Conservation (phyloP, 2,797 vertebrate genomes). For the Sorex maritimensis region DNA sequence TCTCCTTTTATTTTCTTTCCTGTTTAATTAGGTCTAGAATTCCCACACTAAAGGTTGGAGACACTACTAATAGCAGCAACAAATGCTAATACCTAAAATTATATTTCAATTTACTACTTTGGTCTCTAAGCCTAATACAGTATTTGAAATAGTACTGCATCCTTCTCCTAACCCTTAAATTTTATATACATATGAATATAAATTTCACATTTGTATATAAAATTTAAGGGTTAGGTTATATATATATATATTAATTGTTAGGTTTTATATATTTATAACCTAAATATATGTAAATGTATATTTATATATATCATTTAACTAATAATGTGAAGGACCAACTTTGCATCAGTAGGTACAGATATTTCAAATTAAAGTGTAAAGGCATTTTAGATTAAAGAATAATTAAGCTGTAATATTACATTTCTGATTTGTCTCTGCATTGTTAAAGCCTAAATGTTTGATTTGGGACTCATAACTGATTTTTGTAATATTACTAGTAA, state of each 20-base stretch:
- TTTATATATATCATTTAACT: not conserved
- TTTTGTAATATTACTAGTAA: not conserved
- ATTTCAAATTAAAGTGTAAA: not conserved
- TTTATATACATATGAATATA: too few relatives aligned
- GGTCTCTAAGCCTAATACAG: not conserved
- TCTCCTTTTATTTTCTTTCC: conserved; percentile 56
- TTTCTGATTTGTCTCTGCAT: conserved; percentile 27
- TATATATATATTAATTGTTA: too few relatives aligned
- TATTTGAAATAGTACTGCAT: not conserved
- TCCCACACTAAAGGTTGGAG: conserved; percentile 6
- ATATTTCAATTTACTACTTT: conserved; percentile 20
- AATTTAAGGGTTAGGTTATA: too few relatives aligned
- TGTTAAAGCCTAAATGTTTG: not conserved
- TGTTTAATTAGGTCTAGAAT: conserved; percentile 71
- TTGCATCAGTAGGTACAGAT: not conserved
- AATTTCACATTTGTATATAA: too few relatives aligned
- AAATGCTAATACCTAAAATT: conserved; percentile 40
- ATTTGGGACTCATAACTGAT: not conserved
- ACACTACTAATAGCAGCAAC: conserved; percentile 39
- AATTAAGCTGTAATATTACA: not conserved
- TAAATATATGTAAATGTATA: too few relatives aligned
- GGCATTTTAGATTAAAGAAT: conserved; percentile 7
- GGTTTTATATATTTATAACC: too few relatives aligned
- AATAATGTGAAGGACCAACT: not conserved
- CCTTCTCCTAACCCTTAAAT: conserved; percentile 46